These are phyloP conservation scores for Euphonia xanthogaster DNA, from an alignment of 2,797 vertebrate genomes.

Conservation along the genomic window DNA sequence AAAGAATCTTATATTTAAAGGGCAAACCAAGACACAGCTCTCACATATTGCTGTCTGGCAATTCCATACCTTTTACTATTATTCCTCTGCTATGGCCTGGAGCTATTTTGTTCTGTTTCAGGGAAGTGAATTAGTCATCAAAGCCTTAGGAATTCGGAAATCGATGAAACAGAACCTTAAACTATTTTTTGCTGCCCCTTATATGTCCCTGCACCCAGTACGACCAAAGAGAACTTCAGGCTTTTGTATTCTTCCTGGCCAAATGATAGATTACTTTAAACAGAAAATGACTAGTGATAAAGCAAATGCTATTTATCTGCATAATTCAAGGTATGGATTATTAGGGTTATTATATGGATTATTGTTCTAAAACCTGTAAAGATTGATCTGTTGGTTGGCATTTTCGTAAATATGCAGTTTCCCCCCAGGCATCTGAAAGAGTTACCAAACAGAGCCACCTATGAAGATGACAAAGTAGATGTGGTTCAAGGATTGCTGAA, in stretches of 20 bases:
- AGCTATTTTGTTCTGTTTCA: neutral
- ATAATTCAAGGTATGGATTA: neutral
- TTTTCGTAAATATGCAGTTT: neutral
- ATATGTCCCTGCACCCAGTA: neutral
- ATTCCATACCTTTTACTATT: neutral
- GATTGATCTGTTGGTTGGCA: neutral
- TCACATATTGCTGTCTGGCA: neutral
- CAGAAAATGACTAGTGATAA: neutral
- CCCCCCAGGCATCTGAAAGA: neutral
- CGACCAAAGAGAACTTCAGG: neutral
- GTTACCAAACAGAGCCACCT: neutral
- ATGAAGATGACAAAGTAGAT: neutral
- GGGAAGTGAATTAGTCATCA: neutral
- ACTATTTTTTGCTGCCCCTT: neutral
- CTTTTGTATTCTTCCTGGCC: neutral
- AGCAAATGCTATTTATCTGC: neutral
- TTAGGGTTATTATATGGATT: neutral
- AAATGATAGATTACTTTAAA: neutral
- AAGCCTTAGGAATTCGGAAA: neutral
- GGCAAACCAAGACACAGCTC: neutral
- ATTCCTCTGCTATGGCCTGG: neutral
- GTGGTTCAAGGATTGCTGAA: neutral
- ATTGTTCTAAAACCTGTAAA: neutral
- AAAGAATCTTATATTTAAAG: neutral
- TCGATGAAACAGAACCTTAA: neutral